Evolutionary conservation across 2,113 vertebrate genomes (phyloP).

Genomic region (Turdus rufiventris): DNA sequence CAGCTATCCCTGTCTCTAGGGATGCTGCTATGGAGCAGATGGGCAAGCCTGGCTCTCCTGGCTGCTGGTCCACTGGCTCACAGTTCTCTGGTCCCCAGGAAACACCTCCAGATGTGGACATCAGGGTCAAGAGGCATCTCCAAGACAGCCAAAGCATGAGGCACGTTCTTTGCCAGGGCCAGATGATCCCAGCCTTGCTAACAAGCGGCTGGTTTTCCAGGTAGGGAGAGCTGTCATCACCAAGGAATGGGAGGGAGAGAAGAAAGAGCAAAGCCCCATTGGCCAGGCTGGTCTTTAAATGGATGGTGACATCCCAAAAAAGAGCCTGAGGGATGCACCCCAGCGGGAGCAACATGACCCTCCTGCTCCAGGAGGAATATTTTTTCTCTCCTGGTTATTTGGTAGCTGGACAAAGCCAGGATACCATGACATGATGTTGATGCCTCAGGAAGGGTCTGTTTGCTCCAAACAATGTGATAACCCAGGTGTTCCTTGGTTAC

Average conservation of each 20-base stretch:
- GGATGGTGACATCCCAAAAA: neutral
- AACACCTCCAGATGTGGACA: neutral
- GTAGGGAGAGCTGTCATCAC: neutral
- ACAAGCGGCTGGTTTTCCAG: neutral
- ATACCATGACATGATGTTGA: neutral
- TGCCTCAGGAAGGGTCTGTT: neutral
- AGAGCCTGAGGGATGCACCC: neutral
- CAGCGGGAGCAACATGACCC: neutral
- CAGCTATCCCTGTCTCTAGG: neutral
- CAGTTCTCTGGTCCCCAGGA: accelerated
- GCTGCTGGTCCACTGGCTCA: neutral
- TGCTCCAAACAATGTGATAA: neutral
- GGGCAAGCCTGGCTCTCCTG: neutral
- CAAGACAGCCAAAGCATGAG: neutral
- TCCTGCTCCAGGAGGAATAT: neutral
- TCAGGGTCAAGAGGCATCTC: neutral
- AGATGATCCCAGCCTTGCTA: neutral
- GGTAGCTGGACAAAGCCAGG: neutral
- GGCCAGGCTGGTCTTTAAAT: neutral
- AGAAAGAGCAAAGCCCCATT: neutral
- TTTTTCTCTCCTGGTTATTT: neutral
- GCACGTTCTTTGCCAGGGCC: neutral
- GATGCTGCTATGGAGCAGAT: neutral
- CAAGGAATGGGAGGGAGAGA: neutral
- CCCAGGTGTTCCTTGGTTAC: neutral